Evolutionary conservation across 2,113 vertebrate genomes (phyloP), one percentile per base, ranked within the genome.

Genomic region (Crotophaga sulcirostris): DNA sequence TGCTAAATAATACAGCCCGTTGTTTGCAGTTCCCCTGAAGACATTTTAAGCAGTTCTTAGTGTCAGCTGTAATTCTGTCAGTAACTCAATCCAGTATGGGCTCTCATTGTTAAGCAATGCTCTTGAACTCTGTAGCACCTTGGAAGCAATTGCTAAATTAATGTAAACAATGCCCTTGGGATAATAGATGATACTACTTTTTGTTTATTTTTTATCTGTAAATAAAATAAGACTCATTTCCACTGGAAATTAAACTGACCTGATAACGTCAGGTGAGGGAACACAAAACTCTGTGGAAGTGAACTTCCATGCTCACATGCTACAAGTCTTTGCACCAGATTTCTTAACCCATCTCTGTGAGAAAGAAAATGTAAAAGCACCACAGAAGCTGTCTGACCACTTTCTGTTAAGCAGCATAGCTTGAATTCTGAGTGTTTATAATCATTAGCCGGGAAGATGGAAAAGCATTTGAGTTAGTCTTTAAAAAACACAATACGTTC

Each of bases 21-120:
- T 99, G 98, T 99, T 96, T 98, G 94, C 96, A 86, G 78, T 93
- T 98, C 56, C 95, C 95, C 87, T 94, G 75, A 90, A 97, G 97
- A 96, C 98, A 98, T 98, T 98, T 98, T 98, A 98, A 98, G 97
- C 98, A 97, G 98, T 98, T 98, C 98, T 98, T 98, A 98, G 98
- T 98, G 98, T 98, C 98, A 98, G 97, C 98, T 98, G 98, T 98
- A 99, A 98, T 98, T 99, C 98, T 97, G 98, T 96, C 97, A 97
- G 98, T 98, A 99, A 99, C 98, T 98, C 93, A 96, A 98, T 97
- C 98, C 89, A 89, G 89, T 97, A 98, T 98, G 97, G 97, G 97
- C 97, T 98, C 96, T 97, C 93, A 96, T 96, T 96, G 98, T 87
- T 87, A 90, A 93, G 96, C 89, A 97, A 94, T 95, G 80, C 58